phyloP scores from a whole-genome alignment of 2,797 vertebrate genomes.

The Xiphophorus birchmanni region DNA sequence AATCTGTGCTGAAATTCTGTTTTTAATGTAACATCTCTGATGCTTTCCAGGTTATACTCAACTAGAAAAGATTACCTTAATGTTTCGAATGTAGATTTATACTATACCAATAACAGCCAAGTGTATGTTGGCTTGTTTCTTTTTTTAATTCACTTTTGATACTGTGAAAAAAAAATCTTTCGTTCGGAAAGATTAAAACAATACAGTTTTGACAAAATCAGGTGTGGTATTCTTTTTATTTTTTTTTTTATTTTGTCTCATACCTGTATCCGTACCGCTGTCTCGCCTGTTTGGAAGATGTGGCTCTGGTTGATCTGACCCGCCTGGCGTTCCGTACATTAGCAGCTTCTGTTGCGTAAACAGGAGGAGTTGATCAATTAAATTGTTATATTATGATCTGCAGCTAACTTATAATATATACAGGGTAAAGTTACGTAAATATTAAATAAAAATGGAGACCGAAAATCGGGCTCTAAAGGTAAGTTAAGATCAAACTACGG shows the following conservation, averaged over 20 bases:
- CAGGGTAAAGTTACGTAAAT: no score
- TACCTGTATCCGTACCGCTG: not conserved
- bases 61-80: constrained; percentile 84
- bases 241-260: constrained; percentile 2
- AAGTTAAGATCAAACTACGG: not conserved
- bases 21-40: constrained; percentile 82
- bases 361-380: constrained; percentile 11
- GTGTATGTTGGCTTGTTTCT: constrained; percentile 84
- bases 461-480: constrained; percentile 76
- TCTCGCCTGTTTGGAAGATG: not conserved
- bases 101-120: constrained; percentile 85
- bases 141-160: constrained; percentile 91
- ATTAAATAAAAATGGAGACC: constrained; percentile 72
- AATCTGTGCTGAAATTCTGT: constrained; percentile 73
- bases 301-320: constrained; percentile 35
- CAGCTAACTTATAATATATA: fast-evolving
- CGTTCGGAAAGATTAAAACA: constrained; percentile 92
- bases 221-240: constrained; percentile 66
- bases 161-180: constrained; percentile 98
- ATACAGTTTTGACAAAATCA: constrained; percentile 87
- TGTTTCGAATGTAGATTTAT: constrained; percentile 89
- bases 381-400: fast-evolving
- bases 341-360: constrained; percentile 33
- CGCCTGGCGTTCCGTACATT: constrained; percentile 40
- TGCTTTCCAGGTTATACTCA: constrained; percentile 87